Percentiles rank a stretch among this genome's conserved stretches.
Conservation (phyloP, 2,113 vertebrate genomes). For the Pteropus alecto region DNA sequence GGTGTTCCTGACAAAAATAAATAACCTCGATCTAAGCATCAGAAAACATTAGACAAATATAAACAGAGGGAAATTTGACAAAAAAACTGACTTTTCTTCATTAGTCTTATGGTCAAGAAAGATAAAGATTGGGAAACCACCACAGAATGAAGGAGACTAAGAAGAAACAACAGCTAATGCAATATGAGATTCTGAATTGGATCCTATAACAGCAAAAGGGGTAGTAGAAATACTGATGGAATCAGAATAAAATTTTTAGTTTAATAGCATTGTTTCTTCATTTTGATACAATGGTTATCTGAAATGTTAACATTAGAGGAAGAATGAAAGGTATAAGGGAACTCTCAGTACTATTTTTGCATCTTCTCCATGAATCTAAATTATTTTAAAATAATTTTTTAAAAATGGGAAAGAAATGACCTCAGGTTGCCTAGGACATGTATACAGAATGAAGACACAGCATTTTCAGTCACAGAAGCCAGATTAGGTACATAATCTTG, state of each 20-base stretch:
- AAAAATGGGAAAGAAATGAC: not conserved
- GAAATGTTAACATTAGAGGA: not conserved
- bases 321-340: not conserved
- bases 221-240: not conserved
- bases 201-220: not conserved
- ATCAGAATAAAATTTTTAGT: not conserved
- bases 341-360: not conserved
- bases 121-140: not conserved
- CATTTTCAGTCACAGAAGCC: not conserved
- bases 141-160: not conserved
- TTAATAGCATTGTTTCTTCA: not conserved
- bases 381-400: not conserved
- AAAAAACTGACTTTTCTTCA: not conserved
- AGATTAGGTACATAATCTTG: not conserved
- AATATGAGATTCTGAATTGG: not conserved
- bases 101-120: not conserved
- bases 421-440: rapidly evolving
- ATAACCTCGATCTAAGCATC: not conserved
- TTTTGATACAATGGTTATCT: not conserved
- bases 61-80: not conserved
- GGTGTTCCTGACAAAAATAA: not conserved
- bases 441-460: not conserved
- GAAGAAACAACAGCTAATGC: not conserved
- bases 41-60: not conserved
- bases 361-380: not conserved